Conservation (phyloP, 2,113 vertebrate species). For the Calcarius ornatus region DNA sequence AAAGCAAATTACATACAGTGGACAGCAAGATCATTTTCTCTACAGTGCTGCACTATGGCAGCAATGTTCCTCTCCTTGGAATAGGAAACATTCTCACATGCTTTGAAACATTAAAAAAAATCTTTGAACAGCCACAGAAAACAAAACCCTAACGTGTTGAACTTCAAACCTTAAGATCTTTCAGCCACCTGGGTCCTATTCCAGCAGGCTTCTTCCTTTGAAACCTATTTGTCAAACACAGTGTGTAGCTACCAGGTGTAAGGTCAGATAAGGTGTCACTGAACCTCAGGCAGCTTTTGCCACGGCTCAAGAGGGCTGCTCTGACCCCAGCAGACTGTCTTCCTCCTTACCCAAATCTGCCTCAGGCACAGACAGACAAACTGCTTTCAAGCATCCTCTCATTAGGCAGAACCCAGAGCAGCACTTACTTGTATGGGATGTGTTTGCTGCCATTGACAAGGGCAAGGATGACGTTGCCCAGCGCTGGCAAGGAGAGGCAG, state of each 20-base stretch:
- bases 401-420: neutral
- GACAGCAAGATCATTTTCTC: neutral
- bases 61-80: neutral
- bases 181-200: neutral
- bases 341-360: neutral
- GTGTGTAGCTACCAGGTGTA: neutral
- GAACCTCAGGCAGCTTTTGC: neutral
- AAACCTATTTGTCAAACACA: neutral
- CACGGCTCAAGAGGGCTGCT: fast-evolving
- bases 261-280: neutral
- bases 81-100: neutral
- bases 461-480: conserved; percentile 97
- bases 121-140: neutral
- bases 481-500: conserved; percentile 91
- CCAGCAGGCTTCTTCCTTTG: neutral
- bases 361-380: neutral
- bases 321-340: neutral
- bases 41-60: fast-evolving
- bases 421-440: conserved; percentile 95
- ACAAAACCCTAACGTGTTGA: neutral
- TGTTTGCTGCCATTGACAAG: conserved; percentile 99
- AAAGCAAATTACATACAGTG: neutral
- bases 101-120: neutral
- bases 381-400: neutral
- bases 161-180: neutral